phyloP scores from a whole-genome alignment of 2,797 vertebrate genomes.

The Staurois parvus region DNA sequence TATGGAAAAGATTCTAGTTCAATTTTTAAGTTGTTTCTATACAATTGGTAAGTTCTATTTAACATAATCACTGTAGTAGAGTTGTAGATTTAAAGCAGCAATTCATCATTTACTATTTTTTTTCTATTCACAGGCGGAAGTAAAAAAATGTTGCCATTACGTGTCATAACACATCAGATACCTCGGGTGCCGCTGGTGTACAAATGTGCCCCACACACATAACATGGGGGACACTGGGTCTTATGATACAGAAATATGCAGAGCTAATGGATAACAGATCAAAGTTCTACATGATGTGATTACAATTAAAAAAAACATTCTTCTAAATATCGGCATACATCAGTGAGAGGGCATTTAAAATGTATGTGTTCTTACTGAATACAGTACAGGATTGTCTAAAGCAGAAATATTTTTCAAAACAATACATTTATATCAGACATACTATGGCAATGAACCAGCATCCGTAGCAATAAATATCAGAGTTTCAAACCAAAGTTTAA shows the following conservation, averaged over 20 bases:
- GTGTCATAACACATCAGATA: constrained; percentile 12
- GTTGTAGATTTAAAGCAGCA: constrained; percentile 24
- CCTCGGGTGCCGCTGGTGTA: background rate
- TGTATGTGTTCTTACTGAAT: too few species aligned
- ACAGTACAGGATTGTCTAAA: too few species aligned
- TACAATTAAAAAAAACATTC: background rate
- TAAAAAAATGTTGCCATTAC: background rate
- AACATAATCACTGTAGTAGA: background rate
- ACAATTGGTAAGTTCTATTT: background rate
- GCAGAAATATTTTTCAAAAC: too few species aligned
- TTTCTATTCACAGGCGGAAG: constrained; percentile 6
- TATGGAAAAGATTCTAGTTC: background rate
- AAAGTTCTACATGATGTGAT: background rate
- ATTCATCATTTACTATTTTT: constrained; percentile 27
- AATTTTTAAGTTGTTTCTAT: background rate
- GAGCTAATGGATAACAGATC: background rate
- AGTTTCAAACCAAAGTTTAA: too few species aligned
- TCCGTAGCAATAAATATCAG: too few species aligned
- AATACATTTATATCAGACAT: too few species aligned
- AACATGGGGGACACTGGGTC: background rate
- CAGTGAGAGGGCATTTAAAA: background rate
- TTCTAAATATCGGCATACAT: background rate
- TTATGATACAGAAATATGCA: background rate
- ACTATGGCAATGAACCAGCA: too few species aligned
- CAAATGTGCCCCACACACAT: constrained; percentile 1